These are phyloP conservation scores for Chanos chanos DNA, from an alignment of 2,797 vertebrate species.

Conservation along the genomic window DNA sequence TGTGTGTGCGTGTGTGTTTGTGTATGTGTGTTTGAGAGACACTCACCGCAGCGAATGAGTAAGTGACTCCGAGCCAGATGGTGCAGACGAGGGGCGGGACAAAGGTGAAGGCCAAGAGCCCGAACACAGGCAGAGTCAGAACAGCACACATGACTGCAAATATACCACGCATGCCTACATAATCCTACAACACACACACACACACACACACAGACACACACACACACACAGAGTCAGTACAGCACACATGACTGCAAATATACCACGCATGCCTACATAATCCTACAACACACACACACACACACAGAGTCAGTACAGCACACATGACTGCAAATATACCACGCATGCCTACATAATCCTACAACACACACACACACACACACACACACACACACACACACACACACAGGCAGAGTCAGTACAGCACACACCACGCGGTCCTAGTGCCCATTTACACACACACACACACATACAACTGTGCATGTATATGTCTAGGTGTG, in stretches of 20 bases:
- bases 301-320: constrained; percentile 71
- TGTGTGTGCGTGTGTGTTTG: not conserved
- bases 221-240: constrained; percentile 74
- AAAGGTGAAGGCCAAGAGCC: constrained; percentile 76
- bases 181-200: constrained; percentile 62
- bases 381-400: constrained; percentile 48
- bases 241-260: constrained; percentile 70
- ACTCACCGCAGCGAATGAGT: constrained; percentile 80
- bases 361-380: constrained; percentile 17
- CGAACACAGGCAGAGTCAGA: constrained; percentile 76
- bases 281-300: constrained; percentile 59
- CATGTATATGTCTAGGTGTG: not conserved
- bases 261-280: constrained; percentile 69
- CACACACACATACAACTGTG: too few relatives aligned
- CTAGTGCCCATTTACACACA: too few relatives aligned
- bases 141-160: constrained; percentile 69
- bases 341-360: constrained; percentile 75
- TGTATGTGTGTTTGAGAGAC: constrained; percentile 1
- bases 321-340: constrained; percentile 70
- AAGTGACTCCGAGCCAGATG: constrained; percentile 77
- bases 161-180: constrained; percentile 69
- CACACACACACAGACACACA: not conserved
- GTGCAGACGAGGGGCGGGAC: constrained; percentile 76
- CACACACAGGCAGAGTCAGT: constrained; percentile 65
- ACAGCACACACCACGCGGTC: constrained; percentile 59